These are phyloP conservation scores for Leucoraja erinaceus DNA, from an alignment of 2,113 vertebrate species.

Conservation along the genomic window DNA sequence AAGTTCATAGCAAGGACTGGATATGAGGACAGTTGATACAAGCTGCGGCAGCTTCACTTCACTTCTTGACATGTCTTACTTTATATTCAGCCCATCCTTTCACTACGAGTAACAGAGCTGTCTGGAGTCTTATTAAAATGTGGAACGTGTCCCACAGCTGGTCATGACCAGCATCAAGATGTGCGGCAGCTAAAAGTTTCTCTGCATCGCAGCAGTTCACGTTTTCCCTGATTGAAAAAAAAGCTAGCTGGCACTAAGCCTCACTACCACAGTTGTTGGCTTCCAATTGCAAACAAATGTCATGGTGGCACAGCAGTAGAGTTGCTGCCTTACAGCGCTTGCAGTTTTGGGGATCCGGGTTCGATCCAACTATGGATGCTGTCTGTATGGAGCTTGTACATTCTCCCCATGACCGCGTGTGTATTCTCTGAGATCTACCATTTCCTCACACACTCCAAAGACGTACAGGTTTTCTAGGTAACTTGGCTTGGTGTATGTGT, in stretches of 20 bases:
- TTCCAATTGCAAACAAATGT: not conserved
- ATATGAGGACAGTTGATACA: not conserved
- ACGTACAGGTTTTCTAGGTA: too few species aligned
- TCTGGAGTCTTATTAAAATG: not conserved
- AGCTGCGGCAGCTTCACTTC: not conserved
- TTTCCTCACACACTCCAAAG: too few species aligned
- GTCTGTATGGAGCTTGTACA: too few species aligned
- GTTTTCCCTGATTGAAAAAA: not conserved
- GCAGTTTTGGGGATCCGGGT: too few species aligned
- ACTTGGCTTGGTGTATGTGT: too few species aligned
- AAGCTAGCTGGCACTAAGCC: not conserved
- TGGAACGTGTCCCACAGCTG: not conserved
- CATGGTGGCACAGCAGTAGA: too few species aligned
- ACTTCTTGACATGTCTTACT: not conserved
- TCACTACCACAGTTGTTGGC: not conserved
- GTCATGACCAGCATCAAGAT: not conserved
- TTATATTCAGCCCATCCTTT: not conserved
- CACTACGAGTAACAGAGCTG: not conserved
- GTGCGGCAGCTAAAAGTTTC: not conserved
- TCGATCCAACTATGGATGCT: too few species aligned
- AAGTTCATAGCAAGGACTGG: not conserved
- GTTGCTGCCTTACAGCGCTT: too few species aligned
- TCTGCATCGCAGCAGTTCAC: not conserved
- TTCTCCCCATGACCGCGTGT: too few species aligned
- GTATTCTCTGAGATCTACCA: too few species aligned